Evolutionary conservation across 2,113 vertebrate species (phyloP), one percentile per base, ranked within the genome.

Genomic region (Oreochromis tanganicae): DNA sequence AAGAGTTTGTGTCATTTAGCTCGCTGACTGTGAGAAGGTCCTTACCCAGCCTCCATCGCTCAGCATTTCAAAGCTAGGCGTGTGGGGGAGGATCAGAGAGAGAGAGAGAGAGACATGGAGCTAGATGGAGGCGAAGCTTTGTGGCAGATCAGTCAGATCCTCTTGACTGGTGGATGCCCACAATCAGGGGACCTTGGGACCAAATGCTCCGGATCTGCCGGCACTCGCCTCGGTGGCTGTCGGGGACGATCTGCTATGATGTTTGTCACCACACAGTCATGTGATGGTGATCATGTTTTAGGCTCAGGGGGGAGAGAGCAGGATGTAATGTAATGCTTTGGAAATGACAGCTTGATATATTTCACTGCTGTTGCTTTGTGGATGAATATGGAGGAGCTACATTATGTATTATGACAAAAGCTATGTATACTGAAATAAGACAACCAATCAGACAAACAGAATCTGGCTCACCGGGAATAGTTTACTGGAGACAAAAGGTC

Each of bases 1-100:
- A 90, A 92, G 89, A 52, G 1, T 75, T 61, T 6, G 29, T 86
- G 87, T 93, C 92, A 89, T 91, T 87, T 88, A 86, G 88, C 88
- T 81, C 38, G 56, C 91, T 86, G 88, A 88, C 86, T 85, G 85
- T 24, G 57, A 87, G 68, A 83, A 19, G 86, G 73, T 85, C 85
- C 56, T 85, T 78, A 75, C 88, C 34, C 24, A 55, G 61, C 71
- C 46, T 89, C 90, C 57, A 66, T 73, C 84, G 66, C 83, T 66
- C 81, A 59, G 68, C 57, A 4, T 50, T 90, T 90, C 85, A 87
- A 87, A 90, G 90, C 75, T 50, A 3, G 71, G 73, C 50, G 21
- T 86, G 85, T 73, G 85, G 75, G 79, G 92, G 85, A 88, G 84
- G 88, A 92, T 92, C 81, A 63, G 32, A 61, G 3, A 91, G 52